These are phyloP conservation scores for Empis livida DNA, from an alignment of 2,888 invertebrate genomes.

Conservation along the genomic window DNA sequence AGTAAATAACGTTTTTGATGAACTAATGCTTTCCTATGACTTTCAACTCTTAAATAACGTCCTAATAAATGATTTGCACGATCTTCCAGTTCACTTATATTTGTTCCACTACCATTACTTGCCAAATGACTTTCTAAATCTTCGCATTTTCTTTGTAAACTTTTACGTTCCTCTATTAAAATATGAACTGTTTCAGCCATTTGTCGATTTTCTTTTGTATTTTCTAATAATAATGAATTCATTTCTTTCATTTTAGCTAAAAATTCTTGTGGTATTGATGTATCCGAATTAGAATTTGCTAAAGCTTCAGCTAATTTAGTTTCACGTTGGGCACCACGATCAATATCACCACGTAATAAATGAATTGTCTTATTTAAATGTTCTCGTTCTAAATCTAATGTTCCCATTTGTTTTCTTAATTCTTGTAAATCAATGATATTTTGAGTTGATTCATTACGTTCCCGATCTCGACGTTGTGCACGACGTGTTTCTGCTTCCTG, in stretches of 20 bases:
- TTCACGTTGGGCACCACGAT: conserved; percentile 31
- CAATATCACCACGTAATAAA: conserved; percentile 29
- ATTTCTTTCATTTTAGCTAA: conserved; percentile 39
- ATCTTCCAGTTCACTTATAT: conserved; percentile 28
- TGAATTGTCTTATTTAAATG: conserved; percentile 23
- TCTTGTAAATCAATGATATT: conserved; percentile 28
- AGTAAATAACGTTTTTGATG: conserved; percentile 85
- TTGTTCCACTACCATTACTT: conserved; percentile 7
- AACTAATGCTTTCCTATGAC: conserved; percentile 72
- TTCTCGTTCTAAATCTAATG: conserved; percentile 24
- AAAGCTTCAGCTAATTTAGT: conserved; percentile 29
- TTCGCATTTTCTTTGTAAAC: conserved; percentile 37
- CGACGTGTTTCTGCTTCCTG: conserved; percentile 33
- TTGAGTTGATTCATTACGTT: conserved; percentile 28
- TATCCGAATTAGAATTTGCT: conserved; percentile 24
- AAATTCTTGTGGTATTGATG: conserved; percentile 31
- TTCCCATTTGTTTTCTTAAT: conserved; percentile 20
- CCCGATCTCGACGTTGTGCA: conserved; percentile 26
- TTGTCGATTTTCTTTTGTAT: conserved; percentile 41
- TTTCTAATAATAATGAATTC: conserved; percentile 36
- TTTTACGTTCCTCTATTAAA: conserved; percentile 37
- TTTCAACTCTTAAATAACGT: conserved; percentile 65
- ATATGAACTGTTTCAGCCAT: conserved; percentile 37
- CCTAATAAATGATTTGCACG: conserved; percentile 47
- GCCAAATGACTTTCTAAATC: conserved; percentile 29